These are phyloP conservation scores for Lophotriccus pileatus DNA, from an alignment of 2,797 vertebrate genomes.

Conservation along the genomic window DNA sequence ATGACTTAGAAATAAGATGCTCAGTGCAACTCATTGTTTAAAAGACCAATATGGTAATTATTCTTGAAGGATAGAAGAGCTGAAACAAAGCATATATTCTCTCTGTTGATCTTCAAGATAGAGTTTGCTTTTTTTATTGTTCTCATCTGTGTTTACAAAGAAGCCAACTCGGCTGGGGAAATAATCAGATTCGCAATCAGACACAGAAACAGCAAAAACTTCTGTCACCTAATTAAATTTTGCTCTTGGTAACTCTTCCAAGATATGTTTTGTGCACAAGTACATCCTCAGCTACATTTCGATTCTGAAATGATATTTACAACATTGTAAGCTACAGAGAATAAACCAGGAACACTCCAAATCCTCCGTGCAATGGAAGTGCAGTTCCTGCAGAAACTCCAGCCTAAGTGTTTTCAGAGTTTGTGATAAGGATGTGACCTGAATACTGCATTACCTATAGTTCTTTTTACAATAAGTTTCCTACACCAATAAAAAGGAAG, in stretches of 20 bases:
- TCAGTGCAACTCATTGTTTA: neutral
- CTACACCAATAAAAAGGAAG: neutral
- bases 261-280: neutral
- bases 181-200: neutral
- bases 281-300: neutral
- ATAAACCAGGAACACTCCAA: neutral
- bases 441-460: neutral
- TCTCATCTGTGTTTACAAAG: conserved; percentile 16
- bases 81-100: neutral
- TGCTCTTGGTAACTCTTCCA: neutral
- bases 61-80: neutral
- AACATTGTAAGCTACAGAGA: neutral
- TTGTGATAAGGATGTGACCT: neutral
- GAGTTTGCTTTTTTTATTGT: neutral
- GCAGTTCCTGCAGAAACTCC: neutral
- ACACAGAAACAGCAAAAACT: neutral
- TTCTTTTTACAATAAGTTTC: neutral
- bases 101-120: neutral
- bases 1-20: neutral
- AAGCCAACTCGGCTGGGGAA: neutral
- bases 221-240: neutral
- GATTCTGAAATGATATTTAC: conserved; percentile 10
- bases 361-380: neutral
- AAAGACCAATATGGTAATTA: neutral
- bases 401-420: neutral